Evolutionary conservation across 35 echinoderm and acorn worm species (phyloP), one percentile per base, ranked within the genome.

Genomic region (Chiridota heheva): DNA sequence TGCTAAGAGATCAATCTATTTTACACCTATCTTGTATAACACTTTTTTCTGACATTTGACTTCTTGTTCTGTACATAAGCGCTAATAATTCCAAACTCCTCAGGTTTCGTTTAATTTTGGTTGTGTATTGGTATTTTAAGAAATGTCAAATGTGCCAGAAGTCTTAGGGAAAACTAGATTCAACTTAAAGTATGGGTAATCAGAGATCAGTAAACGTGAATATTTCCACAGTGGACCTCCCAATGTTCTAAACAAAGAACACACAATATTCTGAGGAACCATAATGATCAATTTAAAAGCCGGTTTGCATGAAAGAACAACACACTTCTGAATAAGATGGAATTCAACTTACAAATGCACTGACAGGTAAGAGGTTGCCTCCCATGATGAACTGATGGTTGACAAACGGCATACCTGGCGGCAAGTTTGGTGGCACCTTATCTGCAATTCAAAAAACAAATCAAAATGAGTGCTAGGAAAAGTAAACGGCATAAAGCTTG

Each of bases 331-430:
- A 24, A 22, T 44, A 49, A 55, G 39, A 67, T 60, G 29, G 3
- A 25, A 30, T 66, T 4, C 15, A 38, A 87, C 89, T 92, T 76
- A 92, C 89, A 87, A 74, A 87, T 75, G 89, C 60, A 58, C 86
- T 91, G 82, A 87, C 89, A 22, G 77, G 83, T 32, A 78, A 77
- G 4, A 92, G 39, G 12, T 86, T 73, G 30, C 75, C 65, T 35
- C 89, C 83, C 67, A 92, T 92, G 57, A 91, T 82, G 53, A 81
- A 77, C 29, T 80, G 83, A 59, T 78, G 89, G 45, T 92, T 79
- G 30, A 92, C 58, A 37, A 87, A 92, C 22, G 89, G 84, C 89
- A 92, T 92, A 65, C 89, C 89, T 81, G 89, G 89, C 20, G 89
- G 89, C 81, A 87, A 86, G 83, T 86, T 92, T 48, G 89, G 82